A percentile compares a stretch with the other conserved stretches of the same genome.
Conservation (phyloP, 2,797 vertebrate species). For the Percopsis omiscomaycus region DNA sequence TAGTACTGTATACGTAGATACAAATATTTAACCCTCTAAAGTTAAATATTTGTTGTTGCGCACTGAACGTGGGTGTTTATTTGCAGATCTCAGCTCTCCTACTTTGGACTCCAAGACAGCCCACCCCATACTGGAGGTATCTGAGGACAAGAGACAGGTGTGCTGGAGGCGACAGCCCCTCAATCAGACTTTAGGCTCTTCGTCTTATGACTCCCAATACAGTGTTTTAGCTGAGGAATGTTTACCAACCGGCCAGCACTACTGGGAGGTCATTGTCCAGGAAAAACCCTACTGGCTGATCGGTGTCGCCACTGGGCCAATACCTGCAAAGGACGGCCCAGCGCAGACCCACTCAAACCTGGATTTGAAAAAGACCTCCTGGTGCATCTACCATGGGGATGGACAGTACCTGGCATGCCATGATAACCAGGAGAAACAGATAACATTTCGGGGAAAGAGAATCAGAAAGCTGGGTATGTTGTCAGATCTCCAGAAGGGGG, state of each 20-base stretch:
- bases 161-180: constrained; percentile 64
- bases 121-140: constrained; percentile 73
- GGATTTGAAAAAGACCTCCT: constrained; percentile 62
- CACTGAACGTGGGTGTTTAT: constrained; percentile 25
- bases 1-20: constrained; percentile 37
- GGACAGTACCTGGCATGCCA: constrained; percentile 76
- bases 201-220: constrained; percentile 68
- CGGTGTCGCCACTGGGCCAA: constrained; percentile 62
- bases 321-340: constrained; percentile 7
- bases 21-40: constrained; percentile 22
- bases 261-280: constrained; percentile 79
- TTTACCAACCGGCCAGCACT: constrained; percentile 65
- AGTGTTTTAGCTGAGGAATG: constrained; percentile 65
- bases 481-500: constrained; percentile 69
- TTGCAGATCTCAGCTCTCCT: constrained; percentile 70
- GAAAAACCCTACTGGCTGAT: constrained; percentile 80
- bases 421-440: constrained; percentile 65
- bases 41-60: constrained; percentile 13
- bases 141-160: constrained; percentile 68
- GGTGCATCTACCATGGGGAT: constrained; percentile 77
- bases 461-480: constrained; percentile 73
- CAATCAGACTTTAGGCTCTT: constrained; percentile 22
- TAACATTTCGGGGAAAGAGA: constrained; percentile 52
- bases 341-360: constrained; percentile 19
- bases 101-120: constrained; percentile 69